Evolutionary conservation across 2,113 vertebrate genomes (phyloP).

Genomic region (Falco punctatus): DNA sequence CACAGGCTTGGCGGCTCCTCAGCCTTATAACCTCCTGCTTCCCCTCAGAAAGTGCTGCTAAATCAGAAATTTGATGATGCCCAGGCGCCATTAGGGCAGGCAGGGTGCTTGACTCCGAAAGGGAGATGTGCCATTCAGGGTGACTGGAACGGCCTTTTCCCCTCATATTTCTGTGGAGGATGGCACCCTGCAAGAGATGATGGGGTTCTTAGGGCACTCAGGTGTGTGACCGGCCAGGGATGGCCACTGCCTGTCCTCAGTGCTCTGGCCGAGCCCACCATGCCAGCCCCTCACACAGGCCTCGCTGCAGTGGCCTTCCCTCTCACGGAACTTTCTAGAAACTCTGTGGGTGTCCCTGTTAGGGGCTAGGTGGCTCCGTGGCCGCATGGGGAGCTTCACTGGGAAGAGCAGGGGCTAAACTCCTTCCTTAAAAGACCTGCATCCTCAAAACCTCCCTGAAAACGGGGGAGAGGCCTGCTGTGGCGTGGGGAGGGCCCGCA

Average conservation of each 20-base stretch:
- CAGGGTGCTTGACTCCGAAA: too few relatives aligned
- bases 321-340: neutral
- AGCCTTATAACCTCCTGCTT: too few relatives aligned
- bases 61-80: too few relatives aligned
- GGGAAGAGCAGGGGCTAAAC: neutral
- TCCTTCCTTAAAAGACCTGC: neutral
- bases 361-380: too few relatives aligned
- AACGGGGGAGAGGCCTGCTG: neutral
- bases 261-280: accelerated
- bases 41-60: too few relatives aligned
- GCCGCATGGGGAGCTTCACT: neutral
- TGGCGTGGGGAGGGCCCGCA: accelerated
- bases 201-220: accelerated
- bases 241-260: accelerated
- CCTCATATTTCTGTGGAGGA: too few relatives aligned
- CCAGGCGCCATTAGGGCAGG: too few relatives aligned
- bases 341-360: accelerated
- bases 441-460: neutral
- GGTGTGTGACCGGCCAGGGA: too few relatives aligned
- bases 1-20: neutral
- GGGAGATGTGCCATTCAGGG: accelerated
- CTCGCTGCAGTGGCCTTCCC: neutral
- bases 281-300: neutral
- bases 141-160: neutral
- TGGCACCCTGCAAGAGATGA: accelerated